Base-by-base conservation (phyloP, 1,140 invertebrate species). In the Ceratitis capitata region DNA sequence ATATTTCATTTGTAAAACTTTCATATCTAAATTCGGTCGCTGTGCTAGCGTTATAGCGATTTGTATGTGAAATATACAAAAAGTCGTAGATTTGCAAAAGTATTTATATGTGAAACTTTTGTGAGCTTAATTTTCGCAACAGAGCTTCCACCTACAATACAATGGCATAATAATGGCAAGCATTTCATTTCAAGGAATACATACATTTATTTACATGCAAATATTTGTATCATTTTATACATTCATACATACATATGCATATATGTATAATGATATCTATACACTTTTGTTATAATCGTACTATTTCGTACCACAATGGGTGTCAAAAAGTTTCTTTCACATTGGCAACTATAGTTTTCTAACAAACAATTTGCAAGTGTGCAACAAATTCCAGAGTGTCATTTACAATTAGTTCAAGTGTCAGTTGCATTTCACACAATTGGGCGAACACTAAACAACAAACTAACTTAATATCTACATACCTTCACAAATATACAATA, bases 331-430 rank as follows among this genome's bases (percentile, higher is more conserved):
- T 78, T 78, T 45, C 35, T 78, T 78, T 78, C 69, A n/a, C 35
- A 78, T 78, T 78, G 69, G n/a, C 69, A 78, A 78, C 39, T 45
- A 78, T 42, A 78, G 39, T 78, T 78, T 78, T 78, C 69, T 45
- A 78, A 47, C 69, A 78, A 78, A 78, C 69, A 78, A 78, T 78
- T 78, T 78, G 69, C 69, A 45, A 78, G 69, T 78, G n/a, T 78
- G 39, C 69, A 78, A 78, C 39, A 78, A 78, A 78, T 78, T 78
- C 69, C 69, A 78, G 69, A 78, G 69, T 78, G 69, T 78, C 69
- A 78, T 78, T 78, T 78, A 78, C 69, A 78, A 78, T 78, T 78
- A 78, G 39, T 78, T 45, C 69, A 78, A 78, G 45, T 78, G 69
- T 78, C 69, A 78, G 69, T 78, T 78, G 39, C 69, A 78, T 78